These are phyloP conservation scores for Hippocampus comes DNA, from an alignment of 2,113 vertebrate genomes.

Conservation along the genomic window DNA sequence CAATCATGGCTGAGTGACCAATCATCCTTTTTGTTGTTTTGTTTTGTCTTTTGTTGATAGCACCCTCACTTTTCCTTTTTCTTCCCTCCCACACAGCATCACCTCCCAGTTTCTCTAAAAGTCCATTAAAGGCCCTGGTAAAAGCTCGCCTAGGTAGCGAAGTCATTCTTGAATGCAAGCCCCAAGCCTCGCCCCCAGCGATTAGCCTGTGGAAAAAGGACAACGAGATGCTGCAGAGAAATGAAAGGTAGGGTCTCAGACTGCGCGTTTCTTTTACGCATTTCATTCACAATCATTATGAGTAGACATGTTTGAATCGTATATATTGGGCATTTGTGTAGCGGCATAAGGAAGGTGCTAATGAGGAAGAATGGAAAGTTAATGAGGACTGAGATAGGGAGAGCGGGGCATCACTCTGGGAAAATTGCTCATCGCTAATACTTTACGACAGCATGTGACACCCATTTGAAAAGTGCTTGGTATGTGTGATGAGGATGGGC, in stretches of 20 bases:
- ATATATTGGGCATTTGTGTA: slow-evolving; percentile 48
- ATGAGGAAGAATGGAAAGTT: slow-evolving; percentile 35
- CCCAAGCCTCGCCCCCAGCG: slow-evolving; percentile 86
- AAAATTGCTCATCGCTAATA: slow-evolving; percentile 37
- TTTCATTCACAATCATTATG: slow-evolving; percentile 38
- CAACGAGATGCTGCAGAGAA: slow-evolving; percentile 77
- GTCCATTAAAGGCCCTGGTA: slow-evolving; percentile 79
- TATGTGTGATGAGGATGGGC: slow-evolving; percentile 25
- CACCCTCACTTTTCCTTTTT: slow-evolving; percentile 22
- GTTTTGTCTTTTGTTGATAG: not conserved
- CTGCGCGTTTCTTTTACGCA: slow-evolving; percentile 29
- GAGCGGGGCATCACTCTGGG: slow-evolving; percentile 11
- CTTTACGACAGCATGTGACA: slow-evolving; percentile 1
- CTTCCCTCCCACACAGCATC: slow-evolving; percentile 72
- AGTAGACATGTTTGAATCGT: slow-evolving; percentile 36
- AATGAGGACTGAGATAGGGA: slow-evolving; percentile 36
- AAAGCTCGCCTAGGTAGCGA: slow-evolving; percentile 85
- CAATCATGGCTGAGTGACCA: too few species aligned
- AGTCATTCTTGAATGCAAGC: slow-evolving; percentile 88
- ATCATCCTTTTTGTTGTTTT: not conserved
- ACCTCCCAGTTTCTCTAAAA: slow-evolving; percentile 87
- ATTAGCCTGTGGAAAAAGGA: slow-evolving; percentile 87
- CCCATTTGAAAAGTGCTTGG: slow-evolving; percentile 23
- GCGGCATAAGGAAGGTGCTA: slow-evolving; percentile 24
- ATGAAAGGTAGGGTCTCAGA: slow-evolving; percentile 78